Evolutionary conservation across 2,113 vertebrate genomes (phyloP).

Genomic region (Beaufortia kweichowensis): DNA sequence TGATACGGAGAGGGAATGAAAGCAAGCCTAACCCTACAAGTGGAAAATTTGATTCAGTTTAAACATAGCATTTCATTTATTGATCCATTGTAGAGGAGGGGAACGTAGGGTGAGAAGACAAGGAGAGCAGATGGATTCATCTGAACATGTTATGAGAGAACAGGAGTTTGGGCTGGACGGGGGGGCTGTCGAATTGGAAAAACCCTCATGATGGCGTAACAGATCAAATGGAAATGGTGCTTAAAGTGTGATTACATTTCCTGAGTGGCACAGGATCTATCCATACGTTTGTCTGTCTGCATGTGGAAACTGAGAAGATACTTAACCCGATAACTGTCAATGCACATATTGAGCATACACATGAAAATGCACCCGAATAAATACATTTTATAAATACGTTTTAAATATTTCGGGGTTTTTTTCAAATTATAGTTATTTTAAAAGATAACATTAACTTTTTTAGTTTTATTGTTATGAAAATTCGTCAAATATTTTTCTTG

Average conservation of each 20-base stretch:
- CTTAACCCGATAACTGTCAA: too few species aligned
- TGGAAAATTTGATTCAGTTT: constrained; percentile 82
- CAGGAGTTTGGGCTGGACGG: constrained; percentile 62
- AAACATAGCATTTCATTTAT: constrained; percentile 80
- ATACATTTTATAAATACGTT: too few species aligned
- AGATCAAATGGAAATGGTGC: constrained; percentile 56
- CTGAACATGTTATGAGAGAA: constrained; percentile 68
- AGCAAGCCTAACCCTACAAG: constrained; percentile 69
- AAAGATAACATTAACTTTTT: too few species aligned
- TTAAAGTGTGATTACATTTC: constrained; percentile 46
- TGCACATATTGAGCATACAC: too few species aligned
- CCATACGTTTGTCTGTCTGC: neutral
- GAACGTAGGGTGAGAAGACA: constrained; percentile 64
- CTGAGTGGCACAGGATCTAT: neutral
- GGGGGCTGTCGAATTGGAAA: constrained; percentile 62
- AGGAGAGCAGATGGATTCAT: constrained; percentile 74
- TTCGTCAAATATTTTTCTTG: too few species aligned
- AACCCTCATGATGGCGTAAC: constrained; percentile 42
- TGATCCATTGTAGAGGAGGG: constrained; percentile 69
- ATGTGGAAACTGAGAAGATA: neutral
- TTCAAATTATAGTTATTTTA: too few species aligned
- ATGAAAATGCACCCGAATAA: too few species aligned
- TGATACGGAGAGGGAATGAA: constrained; percentile 40
- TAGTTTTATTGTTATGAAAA: too few species aligned
- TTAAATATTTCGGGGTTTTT: too few species aligned